Percentiles rank a stretch among this genome's conserved stretches.
phyloP scores from a whole-genome alignment of 2,888 invertebrate species.

The Idaea aversata region DNA sequence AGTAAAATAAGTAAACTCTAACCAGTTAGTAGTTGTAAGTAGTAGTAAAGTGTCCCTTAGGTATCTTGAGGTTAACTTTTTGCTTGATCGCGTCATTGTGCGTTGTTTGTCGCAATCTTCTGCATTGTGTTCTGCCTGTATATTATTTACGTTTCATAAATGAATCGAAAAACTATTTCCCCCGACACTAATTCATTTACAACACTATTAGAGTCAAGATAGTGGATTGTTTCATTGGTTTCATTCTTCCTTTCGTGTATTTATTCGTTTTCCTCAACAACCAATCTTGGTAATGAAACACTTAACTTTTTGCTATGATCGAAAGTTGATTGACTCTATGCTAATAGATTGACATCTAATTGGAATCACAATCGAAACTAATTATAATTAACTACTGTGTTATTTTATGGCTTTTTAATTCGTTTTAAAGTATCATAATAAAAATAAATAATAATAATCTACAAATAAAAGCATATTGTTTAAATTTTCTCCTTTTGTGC shows the following conservation, averaged over 20 bases:
- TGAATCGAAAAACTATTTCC: slow-evolving; percentile 21
- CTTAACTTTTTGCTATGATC: neutral
- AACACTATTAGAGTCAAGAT: slow-evolving; percentile 17
- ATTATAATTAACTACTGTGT: too few species aligned
- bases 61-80: neutral
- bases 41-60: too few species aligned
- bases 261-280: neutral
- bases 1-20: too few species aligned
- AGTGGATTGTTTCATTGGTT: slow-evolving; percentile 18
- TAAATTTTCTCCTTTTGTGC: too few species aligned
- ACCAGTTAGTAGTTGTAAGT: too few species aligned
- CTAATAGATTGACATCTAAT: neutral
- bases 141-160: slow-evolving; percentile 15
- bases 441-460: too few species aligned
- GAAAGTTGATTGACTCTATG: neutral
- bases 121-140: neutral
- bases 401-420: too few species aligned
- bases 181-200: slow-evolving; percentile 30
- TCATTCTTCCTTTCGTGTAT: neutral
- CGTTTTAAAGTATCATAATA: too few species aligned
- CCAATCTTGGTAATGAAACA: neutral
- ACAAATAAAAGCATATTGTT: too few species aligned
- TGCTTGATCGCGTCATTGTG: neutral
- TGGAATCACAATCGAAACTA: neutral
- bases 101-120: neutral